A percentile compares a stretch with the other conserved stretches of the same genome.
Conservation (phyloP, 1,140 invertebrate species). For the Drosophila nigromelanica region DNA sequence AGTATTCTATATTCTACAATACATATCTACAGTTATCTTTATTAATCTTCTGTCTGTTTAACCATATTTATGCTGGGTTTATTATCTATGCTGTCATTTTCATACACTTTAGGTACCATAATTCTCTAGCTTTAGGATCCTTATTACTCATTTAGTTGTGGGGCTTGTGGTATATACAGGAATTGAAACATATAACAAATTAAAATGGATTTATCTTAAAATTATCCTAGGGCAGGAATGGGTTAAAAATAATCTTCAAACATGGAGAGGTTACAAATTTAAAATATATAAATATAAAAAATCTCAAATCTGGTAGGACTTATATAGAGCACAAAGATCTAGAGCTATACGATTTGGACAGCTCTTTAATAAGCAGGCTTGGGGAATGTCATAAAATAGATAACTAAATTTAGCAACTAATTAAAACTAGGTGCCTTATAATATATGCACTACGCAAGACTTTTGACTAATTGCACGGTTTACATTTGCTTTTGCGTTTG, state of each 20-base stretch:
- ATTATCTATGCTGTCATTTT: slow-evolving; percentile 50
- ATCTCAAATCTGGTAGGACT: slow-evolving; percentile 21
- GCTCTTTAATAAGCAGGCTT: neutral
- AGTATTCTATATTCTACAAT: slow-evolving; percentile 49
- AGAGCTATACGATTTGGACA: slow-evolving; percentile 15
- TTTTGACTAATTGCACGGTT: slow-evolving; percentile 78
- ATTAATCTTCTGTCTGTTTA: slow-evolving; percentile 38
- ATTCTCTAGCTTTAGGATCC: slow-evolving; percentile 63
- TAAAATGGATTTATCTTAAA: slow-evolving; percentile 17
- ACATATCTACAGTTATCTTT: slow-evolving; percentile 76
- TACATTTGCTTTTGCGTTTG: slow-evolving; percentile 33
- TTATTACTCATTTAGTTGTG: slow-evolving; percentile 50
- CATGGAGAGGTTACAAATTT: neutral
- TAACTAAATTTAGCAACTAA: slow-evolving; percentile 35
- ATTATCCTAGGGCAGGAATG: neutral
- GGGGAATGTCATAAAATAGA: slow-evolving; percentile 8
- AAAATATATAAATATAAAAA: neutral
- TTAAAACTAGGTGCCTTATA: slow-evolving; percentile 53
- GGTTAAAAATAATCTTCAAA: neutral
- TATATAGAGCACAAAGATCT: slow-evolving; percentile 11
- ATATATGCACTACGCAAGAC: slow-evolving; percentile 69
- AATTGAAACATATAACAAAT: slow-evolving; percentile 45
- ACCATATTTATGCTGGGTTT: slow-evolving; percentile 33
- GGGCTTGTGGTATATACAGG: slow-evolving; percentile 67
- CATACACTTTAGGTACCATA: slow-evolving; percentile 73